Base-by-base conservation (phyloP, 1,140 invertebrate genomes). In the Platyscapa corneri region DNA sequence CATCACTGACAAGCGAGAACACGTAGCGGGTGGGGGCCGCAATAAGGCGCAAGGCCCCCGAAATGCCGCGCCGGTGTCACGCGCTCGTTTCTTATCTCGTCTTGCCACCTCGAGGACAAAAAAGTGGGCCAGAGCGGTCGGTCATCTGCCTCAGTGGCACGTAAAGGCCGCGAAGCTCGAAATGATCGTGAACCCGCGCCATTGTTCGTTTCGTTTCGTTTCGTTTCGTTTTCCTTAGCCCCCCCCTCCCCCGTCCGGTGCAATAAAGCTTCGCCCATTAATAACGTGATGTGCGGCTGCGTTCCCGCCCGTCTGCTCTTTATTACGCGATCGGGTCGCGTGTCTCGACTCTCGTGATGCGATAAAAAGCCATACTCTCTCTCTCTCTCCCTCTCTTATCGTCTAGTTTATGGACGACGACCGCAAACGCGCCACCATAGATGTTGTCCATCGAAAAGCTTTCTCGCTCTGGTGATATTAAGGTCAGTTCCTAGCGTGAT, bases 211-310 rank as follows among this genome's bases (percentile, higher is more conserved):
- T 53, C 49, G n/a, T n/a, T n/a, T n/a, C 42, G 12, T 46, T 46
- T 5, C 12, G 5, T 12, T 46, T 46, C 42, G 6, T 12, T 12
- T 12, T 46, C 42, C 42, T 12, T 12, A 20, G 5, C 14, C 14
- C 6, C 56, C 56, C 23, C 20, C 42, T 16, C 27, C 39, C 46
- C 30, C 16, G n/a, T 18, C 37, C 32, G 67, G 6, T n/a, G 72
- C 16, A 75, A 49, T 75, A 75, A 75, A 75, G 39, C 42, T 75
- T 70, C 67, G n/a, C 23, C 72, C 39, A 75, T 75, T 75, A 46
- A 75, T 77, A 56, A 53, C 16, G 46, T 20, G n/a, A 56, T 56
- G 75, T 23, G 14, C 46, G 37, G 0, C 6, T n/a, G 27, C 6
- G 7, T n/a, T 49, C 0, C 37, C 18, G 70, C 3, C 20, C 70